phyloP scores from a whole-genome alignment of 2,888 invertebrate genomes.

The Megastigmus dorsalis region DNA sequence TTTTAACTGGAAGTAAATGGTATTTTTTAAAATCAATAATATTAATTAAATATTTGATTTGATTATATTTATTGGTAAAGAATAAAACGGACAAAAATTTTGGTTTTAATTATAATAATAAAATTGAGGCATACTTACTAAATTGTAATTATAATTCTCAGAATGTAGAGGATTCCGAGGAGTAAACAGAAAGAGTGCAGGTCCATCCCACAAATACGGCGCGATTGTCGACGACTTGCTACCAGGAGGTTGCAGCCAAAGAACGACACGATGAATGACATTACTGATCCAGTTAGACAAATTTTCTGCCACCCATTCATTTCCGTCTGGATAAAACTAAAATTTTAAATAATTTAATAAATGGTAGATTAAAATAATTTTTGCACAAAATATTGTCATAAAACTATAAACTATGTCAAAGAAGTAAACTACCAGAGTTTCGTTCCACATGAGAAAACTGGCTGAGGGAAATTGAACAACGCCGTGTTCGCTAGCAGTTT shows the following conservation, averaged over 20 bases:
- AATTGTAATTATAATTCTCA: conserved; percentile 81
- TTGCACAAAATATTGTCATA: neutral
- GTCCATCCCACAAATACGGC: conserved; percentile 81
- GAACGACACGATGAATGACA: conserved; percentile 78
- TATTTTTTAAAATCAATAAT: too few relatives aligned
- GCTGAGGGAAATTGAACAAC: conserved; percentile 77
- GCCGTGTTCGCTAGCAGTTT: conserved; percentile 74
- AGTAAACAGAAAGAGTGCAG: conserved; percentile 86
- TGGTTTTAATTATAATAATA: too few relatives aligned
- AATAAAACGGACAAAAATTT: neutral
- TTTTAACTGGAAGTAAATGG: conserved; percentile 77
- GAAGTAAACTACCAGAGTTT: conserved; percentile 79
- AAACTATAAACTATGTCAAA: too few relatives aligned
- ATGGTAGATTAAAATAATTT: neutral
- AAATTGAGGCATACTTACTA: conserved; percentile 76
- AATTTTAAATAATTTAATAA: conserved; percentile 5
- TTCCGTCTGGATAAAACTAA: conserved; percentile 77
- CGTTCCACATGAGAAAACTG: conserved; percentile 82
- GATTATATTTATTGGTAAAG: neutral
- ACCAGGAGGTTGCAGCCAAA: conserved; percentile 84
- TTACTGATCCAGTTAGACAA: conserved; percentile 80
- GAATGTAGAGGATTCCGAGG: conserved; percentile 83
- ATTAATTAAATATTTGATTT: neutral
- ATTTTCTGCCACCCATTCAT: conserved; percentile 75
- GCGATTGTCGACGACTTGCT: conserved; percentile 82